These are phyloP conservation scores for Drosophila algonquin DNA, from an alignment of 2,888 invertebrate genomes.

Conservation along the genomic window DNA sequence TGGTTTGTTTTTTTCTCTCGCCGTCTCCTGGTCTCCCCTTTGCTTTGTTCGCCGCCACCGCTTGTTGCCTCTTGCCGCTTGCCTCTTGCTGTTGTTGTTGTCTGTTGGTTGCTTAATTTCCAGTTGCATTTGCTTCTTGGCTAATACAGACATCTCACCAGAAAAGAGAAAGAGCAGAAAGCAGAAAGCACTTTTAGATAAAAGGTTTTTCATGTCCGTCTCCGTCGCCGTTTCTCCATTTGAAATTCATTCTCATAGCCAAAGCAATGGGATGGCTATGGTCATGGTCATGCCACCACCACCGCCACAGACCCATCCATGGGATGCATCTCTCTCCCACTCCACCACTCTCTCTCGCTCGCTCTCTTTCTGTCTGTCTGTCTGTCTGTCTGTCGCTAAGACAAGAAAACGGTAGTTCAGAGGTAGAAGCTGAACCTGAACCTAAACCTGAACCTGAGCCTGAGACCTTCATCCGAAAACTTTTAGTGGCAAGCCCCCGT, in stretches of 20 bases:
- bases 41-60: conserved; percentile 22
- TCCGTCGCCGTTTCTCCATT: conserved; percentile 57
- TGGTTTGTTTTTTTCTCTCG: conserved; percentile 5
- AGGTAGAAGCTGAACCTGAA: background rate
- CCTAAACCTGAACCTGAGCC: background rate
- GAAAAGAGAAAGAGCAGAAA: conserved; percentile 14
- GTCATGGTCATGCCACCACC: conserved; percentile 43
- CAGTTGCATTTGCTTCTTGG: conserved; percentile 63
- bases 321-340: background rate
- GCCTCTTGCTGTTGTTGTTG: conserved; percentile 11
- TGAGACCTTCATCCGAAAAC: conserved; percentile 44
- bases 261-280: conserved; percentile 39
- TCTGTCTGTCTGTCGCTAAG: background rate
- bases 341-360: background rate
- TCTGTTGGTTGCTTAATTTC: conserved; percentile 66
- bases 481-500: conserved; percentile 67
- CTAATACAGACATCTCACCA: conserved; percentile 75
- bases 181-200: conserved; percentile 70
- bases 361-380: background rate
- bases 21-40: conserved; percentile 41
- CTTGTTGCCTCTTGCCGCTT: background rate
- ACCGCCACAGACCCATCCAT: conserved; percentile 9
- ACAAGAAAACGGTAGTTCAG: conserved; percentile 33
- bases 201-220: conserved; percentile 74
- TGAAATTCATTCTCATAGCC: conserved; percentile 48